Conservation (phyloP, 1,140 invertebrate genomes). For the Teleopsis dalmanni region DNA sequence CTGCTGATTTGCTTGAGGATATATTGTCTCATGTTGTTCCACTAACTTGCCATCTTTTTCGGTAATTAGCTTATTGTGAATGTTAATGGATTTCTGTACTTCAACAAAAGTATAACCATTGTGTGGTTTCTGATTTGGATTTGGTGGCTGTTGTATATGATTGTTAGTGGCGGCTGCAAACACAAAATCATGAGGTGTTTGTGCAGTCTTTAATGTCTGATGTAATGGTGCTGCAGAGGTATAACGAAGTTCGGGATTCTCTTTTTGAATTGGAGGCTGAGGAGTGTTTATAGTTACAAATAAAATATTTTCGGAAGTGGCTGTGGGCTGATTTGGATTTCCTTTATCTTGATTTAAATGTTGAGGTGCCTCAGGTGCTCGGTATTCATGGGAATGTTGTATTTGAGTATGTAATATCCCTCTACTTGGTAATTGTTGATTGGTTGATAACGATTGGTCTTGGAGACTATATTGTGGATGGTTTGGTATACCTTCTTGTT, state of each 20-base stretch:
- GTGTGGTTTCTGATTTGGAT: not conserved
- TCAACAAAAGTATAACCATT: conserved; percentile 48
- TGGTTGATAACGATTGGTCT: too few species aligned
- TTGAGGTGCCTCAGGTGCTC: too few species aligned
- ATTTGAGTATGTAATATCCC: too few species aligned
- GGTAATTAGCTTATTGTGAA: conserved; percentile 39
- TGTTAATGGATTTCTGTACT: conserved; percentile 51
- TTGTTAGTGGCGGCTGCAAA: conserved; percentile 23
- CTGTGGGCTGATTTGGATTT: not conserved
- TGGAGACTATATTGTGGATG: too few species aligned
- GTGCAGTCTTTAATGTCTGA: not conserved
- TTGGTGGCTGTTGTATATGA: conserved; percentile 17
- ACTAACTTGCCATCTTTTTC: conserved; percentile 34
- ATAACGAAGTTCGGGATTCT: not conserved
- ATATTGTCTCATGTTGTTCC: conserved; percentile 39
- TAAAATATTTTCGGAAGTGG: conserved; percentile 19
- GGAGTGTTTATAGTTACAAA: conserved; percentile 30
- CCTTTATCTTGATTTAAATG: not conserved
- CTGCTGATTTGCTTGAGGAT: conserved; percentile 18
- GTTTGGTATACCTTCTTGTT: not conserved
- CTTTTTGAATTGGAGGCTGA: not conserved
- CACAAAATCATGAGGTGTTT: conserved; percentile 27
- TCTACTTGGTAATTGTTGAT: too few species aligned
- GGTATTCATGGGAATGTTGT: too few species aligned
- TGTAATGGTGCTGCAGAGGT: not conserved